Conservation (phyloP, 2,888 invertebrate genomes). For the Girardia tigrina region DNA sequence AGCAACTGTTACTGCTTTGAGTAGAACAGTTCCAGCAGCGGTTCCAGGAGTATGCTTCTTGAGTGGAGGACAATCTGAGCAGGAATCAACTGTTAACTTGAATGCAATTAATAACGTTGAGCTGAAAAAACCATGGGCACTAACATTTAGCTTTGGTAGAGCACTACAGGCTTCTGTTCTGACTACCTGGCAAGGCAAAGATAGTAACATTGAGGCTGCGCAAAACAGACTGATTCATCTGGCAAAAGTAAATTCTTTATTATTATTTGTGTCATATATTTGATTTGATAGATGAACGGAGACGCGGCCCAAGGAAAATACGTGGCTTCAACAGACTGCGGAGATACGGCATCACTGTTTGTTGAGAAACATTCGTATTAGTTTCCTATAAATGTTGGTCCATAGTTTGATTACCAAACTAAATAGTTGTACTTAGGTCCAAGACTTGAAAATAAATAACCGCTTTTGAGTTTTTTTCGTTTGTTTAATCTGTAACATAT, state of each 20-base stretch:
- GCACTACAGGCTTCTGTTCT: conserved; percentile 89
- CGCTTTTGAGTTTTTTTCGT: no score
- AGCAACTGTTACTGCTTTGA: conserved; percentile 78
- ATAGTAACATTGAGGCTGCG: conserved; percentile 52
- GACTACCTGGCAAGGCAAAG: conserved; percentile 71
- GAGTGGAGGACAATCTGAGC: conserved; percentile 87
- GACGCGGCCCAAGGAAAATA: not conserved
- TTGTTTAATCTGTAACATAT: no score
- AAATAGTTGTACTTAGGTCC: no score
- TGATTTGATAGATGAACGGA: not conserved
- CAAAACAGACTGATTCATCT: conserved; percentile 78
- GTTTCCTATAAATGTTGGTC: no score
- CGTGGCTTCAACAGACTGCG: not conserved
- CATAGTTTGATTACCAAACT: no score
- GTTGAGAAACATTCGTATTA: not conserved
- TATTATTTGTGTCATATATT: not conserved
- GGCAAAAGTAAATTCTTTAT: conserved; percentile 61
- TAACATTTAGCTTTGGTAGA: conserved; percentile 93
- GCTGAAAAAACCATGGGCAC: conserved; percentile 75
- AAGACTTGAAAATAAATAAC: no score
- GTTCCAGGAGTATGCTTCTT: conserved; percentile 66
- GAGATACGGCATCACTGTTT: not conserved
- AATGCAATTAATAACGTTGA: conserved; percentile 75
- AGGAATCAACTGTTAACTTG: conserved; percentile 82
- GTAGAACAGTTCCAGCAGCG: conserved; percentile 81